Evolutionary conservation across 2,888 invertebrate species (phyloP).

Genomic region (Lepidochrysops patricia): DNA sequence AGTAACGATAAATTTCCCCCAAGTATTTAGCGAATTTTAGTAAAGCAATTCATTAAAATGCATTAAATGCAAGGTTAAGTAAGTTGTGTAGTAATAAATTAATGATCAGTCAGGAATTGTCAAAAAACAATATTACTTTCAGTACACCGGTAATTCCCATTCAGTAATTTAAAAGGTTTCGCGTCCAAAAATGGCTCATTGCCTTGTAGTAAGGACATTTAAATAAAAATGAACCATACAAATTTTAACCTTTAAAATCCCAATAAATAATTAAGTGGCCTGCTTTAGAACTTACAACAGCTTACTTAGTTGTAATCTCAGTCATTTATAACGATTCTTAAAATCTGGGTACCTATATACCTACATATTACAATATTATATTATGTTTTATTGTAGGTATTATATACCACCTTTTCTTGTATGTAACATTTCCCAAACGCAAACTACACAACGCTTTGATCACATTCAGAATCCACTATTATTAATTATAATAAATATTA

Average conservation of each 20-base stretch:
- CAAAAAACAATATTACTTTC: slow-evolving; percentile 14
- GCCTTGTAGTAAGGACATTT: slow-evolving; percentile 22
- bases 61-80: not conserved
- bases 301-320: too few relatives aligned
- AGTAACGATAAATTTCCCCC: not conserved
- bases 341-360: too few relatives aligned
- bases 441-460: too few relatives aligned
- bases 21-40: not conserved
- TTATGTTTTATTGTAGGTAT: too few relatives aligned
- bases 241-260: not conserved
- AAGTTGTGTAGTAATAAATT: not conserved
- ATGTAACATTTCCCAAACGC: too few relatives aligned
- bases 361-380: too few relatives aligned
- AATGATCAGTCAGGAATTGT: slow-evolving; percentile 18
- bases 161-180: slow-evolving; percentile 35
- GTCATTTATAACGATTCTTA: too few relatives aligned
- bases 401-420: too few relatives aligned
- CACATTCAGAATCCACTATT: too few relatives aligned
- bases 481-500: too few relatives aligned
- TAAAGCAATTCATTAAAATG: not conserved
- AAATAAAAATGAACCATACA: not conserved
- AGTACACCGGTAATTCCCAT: not conserved
- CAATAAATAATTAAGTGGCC: too few relatives aligned
- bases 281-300: too few relatives aligned
- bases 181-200: slow-evolving; percentile 37